phyloP scores from a whole-genome alignment of 2,888 invertebrate species.

The Ctena decussata region DNA sequence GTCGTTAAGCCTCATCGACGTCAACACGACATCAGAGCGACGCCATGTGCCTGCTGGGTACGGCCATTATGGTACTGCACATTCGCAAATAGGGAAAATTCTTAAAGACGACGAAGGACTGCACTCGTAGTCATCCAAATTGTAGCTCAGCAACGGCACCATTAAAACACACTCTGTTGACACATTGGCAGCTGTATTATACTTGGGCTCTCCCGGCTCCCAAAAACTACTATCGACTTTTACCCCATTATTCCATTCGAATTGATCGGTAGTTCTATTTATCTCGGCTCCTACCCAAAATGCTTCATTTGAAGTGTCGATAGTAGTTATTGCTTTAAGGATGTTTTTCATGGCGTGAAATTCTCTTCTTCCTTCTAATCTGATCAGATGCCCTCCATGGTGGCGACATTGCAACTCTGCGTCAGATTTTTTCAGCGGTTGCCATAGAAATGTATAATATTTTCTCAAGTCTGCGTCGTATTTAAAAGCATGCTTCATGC shows the following conservation, averaged over 20 bases:
- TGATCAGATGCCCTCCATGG: background rate
- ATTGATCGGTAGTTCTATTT: background rate
- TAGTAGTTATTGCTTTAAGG: background rate
- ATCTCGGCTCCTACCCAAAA: background rate
- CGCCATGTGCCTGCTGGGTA: too few species aligned
- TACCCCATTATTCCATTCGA: background rate
- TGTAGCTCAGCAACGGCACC: background rate
- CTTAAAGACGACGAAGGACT: background rate
- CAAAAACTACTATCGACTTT: background rate
- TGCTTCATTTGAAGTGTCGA: background rate
- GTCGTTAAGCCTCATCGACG: too few species aligned
- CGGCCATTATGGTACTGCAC: too few species aligned
- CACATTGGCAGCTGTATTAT: background rate
- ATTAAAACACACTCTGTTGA: background rate
- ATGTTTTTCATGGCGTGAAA: background rate
- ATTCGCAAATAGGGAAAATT: background rate
- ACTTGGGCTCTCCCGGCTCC: background rate
- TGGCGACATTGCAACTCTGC: background rate
- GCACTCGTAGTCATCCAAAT: background rate
- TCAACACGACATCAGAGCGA: too few species aligned
- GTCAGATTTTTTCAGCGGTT: background rate
- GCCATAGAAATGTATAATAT: background rate
- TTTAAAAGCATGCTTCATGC: background rate
- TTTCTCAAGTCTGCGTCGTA: background rate
- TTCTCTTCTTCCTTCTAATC: background rate